Evolutionary conservation across 2,113 vertebrate genomes (phyloP).

Genomic region (Podarcis muralis): DNA sequence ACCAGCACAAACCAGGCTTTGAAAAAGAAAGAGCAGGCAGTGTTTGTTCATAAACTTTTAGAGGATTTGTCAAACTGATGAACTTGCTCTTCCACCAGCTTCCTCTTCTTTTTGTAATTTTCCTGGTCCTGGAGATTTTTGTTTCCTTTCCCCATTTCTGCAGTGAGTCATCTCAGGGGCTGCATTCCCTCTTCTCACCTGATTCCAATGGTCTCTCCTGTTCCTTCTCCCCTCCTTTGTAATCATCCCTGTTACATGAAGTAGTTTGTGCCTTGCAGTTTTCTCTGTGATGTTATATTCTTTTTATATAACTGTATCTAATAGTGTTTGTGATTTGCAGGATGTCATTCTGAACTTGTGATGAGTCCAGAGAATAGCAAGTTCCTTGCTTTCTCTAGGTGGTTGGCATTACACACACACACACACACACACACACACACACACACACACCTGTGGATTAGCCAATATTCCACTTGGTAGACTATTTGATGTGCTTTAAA

Average conservation of each 20-base stretch:
- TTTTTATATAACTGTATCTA: neutral
- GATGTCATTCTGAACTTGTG: neutral
- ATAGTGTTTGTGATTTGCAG: neutral
- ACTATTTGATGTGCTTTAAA: neutral
- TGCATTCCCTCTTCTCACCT: neutral
- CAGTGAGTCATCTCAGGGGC: neutral
- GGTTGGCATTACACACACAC: neutral
- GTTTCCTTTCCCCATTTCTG: neutral
- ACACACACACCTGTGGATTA: neutral
- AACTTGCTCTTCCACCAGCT: neutral
- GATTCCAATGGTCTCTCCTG: neutral
- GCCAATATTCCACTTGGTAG: neutral
- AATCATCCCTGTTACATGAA: neutral
- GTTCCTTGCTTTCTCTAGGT: neutral
- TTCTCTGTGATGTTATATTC: neutral
- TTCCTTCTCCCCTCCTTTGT: neutral
- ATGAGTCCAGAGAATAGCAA: neutral
- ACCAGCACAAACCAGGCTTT: neutral
- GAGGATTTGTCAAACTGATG: neutral
- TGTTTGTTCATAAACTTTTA: neutral
- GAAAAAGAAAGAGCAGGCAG: neutral
- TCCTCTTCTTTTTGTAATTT: accelerated
- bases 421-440: neutral
- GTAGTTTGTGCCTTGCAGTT: neutral
- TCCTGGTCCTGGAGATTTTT: neutral